phyloP scores from a whole-genome alignment of 1,140 invertebrate genomes.

The Andricus grossulariae region DNA sequence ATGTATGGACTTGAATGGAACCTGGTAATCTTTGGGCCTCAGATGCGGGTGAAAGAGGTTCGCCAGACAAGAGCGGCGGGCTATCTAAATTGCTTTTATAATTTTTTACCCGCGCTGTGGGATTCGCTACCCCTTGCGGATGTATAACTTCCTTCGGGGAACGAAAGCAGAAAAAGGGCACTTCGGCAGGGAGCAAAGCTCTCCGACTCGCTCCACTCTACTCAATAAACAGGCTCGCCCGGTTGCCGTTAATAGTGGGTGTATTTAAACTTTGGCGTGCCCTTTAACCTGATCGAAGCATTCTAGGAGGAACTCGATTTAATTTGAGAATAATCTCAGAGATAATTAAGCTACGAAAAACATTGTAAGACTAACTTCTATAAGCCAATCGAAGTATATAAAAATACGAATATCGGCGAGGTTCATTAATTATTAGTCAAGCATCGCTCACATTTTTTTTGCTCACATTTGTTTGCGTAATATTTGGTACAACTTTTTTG shows the following conservation, averaged over 20 bases:
- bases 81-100: constrained; percentile 29
- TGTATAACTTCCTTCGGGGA: constrained; percentile 22
- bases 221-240: constrained; percentile 47
- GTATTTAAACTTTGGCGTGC: constrained; percentile 34
- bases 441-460: not conserved
- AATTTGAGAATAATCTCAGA: not conserved
- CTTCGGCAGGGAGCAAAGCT: constrained; percentile 18
- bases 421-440: constrained; percentile 11
- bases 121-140: not conserved
- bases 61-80: not conserved
- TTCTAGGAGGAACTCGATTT: not conserved
- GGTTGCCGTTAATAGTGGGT: constrained; percentile 39
- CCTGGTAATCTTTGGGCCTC: constrained; percentile 21
- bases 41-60: constrained; percentile 15
- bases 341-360: not conserved
- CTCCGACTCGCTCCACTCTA: constrained; percentile 39
- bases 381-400: not conserved
- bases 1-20: constrained; percentile 44
- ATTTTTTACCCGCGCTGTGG: constrained; percentile 16
- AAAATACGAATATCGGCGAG: not conserved
- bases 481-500: not conserved
- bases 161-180: not conserved
- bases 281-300: not conserved
- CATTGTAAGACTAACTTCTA: not conserved
- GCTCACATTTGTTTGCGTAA: not conserved